Percentiles rank a stretch among this genome's conserved stretches.
Conservation (phyloP, 2,888 invertebrate genomes). For the Protodeltote pygarga region DNA sequence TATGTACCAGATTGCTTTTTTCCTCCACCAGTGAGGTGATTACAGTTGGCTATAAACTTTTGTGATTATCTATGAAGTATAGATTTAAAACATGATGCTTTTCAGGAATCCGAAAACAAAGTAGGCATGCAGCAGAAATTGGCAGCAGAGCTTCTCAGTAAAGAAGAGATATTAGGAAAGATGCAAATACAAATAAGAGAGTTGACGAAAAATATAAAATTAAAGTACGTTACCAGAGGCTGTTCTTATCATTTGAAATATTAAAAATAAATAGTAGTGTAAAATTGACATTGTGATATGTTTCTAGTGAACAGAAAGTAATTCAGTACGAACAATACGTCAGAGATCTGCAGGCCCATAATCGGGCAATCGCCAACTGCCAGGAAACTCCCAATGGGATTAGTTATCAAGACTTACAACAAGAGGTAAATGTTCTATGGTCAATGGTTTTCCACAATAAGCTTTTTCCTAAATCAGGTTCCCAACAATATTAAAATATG, state of each 20-base stretch:
- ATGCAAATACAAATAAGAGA: conserved; percentile 80
- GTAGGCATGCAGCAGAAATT: conserved; percentile 81
- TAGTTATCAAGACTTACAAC: conserved; percentile 74
- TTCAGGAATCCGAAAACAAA: conserved; percentile 78
- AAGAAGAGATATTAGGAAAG: conserved; percentile 78
- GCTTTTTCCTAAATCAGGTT: too few species aligned
- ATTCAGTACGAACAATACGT: conserved; percentile 79
- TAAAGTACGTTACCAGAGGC: conserved; percentile 66
- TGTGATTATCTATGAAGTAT: conserved; percentile 2
- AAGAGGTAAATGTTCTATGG: conserved; percentile 66
- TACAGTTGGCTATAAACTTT: conserved; percentile 29
- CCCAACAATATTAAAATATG: too few species aligned
- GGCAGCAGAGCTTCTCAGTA: conserved; percentile 79
- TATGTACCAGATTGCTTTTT: conserved; percentile 69
- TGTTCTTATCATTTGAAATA: too few species aligned
- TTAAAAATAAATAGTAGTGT: neutral
- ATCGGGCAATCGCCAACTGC: conserved; percentile 61
- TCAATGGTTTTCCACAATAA: neutral
- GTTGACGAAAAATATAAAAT: conserved; percentile 75
- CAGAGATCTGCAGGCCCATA: conserved; percentile 69
- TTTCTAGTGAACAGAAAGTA: conserved; percentile 78
- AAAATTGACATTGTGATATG: conserved; percentile 2
- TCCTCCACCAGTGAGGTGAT: conserved; percentile 57
- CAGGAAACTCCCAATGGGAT: conserved; percentile 65
- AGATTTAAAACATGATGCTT: conserved; percentile 23